A percentile compares a stretch with the other conserved stretches of the same genome.
Evolutionary conservation across 2,888 invertebrate species (phyloP).

Genomic region (Agrochola lychnidis): DNA sequence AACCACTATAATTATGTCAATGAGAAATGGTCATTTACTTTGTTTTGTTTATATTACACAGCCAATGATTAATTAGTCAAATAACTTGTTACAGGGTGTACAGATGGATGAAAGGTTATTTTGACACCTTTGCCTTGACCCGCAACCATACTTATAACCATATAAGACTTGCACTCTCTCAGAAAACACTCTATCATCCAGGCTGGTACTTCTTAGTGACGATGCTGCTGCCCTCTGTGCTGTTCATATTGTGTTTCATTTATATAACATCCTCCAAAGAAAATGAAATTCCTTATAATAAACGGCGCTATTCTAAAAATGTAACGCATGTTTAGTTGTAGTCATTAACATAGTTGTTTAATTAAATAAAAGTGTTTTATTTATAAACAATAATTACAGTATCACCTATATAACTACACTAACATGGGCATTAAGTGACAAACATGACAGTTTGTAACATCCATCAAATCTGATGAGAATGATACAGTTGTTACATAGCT

Average conservation of each 20-base stretch:
- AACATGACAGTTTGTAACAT: not conserved
- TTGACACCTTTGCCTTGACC: conserved; percentile 13
- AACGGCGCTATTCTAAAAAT: conserved; percentile 50
- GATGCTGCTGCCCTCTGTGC: conserved; percentile 60
- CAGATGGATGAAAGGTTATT: conserved; percentile 62
- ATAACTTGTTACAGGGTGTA: conserved; percentile 57
- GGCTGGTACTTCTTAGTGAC: conserved; percentile 51
- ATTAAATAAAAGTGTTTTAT: conserved; percentile 50
- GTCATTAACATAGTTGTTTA: conserved; percentile 34
- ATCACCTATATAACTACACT: conserved; percentile 41
- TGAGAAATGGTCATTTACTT: not conserved
- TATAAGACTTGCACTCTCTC: not conserved
- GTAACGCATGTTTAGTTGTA: conserved; percentile 44
- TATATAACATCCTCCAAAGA: conserved; percentile 62
- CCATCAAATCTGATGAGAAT: not conserved
- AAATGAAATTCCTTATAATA: conserved; percentile 54
- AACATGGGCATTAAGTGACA: not conserved
- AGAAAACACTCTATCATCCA: conserved; percentile 47
- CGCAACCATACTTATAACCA: conserved; percentile 13
- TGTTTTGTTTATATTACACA: not conserved
- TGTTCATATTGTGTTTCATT: conserved; percentile 59
- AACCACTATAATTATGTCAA: not conserved
- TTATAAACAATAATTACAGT: conserved; percentile 36
- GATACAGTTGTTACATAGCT: not conserved
- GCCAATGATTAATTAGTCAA: not conserved